These are phyloP conservation scores for Brachypterus glaber DNA, from an alignment of 2,888 invertebrate species.

Conservation along the genomic window DNA sequence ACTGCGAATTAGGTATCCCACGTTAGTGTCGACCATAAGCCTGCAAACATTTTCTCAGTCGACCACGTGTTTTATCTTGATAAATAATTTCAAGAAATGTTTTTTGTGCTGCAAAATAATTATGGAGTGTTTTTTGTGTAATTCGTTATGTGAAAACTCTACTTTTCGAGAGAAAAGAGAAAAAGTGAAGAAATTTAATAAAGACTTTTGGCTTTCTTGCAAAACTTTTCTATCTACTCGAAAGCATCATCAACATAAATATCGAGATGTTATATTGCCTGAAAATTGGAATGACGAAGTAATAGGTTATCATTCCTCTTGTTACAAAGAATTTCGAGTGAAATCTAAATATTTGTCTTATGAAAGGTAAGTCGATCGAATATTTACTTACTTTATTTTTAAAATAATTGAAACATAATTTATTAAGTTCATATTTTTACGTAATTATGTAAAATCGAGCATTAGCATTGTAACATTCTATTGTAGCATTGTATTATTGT, in stretches of 20 bases:
- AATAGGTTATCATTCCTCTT: slow-evolving; percentile 11
- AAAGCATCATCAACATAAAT: slow-evolving; percentile 14
- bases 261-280: slow-evolving; percentile 8
- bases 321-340: slow-evolving; percentile 9
- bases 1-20: not conserved
- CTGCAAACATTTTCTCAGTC: not conserved
- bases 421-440: slow-evolving; percentile 9
- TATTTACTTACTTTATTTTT: slow-evolving; percentile 2
- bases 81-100: not conserved
- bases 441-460: slow-evolving; percentile 9
- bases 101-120: slow-evolving; percentile 2
- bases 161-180: slow-evolving; percentile 7
- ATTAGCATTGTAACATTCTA: slow-evolving; percentile 4
- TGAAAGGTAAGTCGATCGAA: slow-evolving; percentile 6
- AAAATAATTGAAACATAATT: slow-evolving; percentile 10
- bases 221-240: slow-evolving; percentile 7
- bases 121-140: slow-evolving; percentile 6
- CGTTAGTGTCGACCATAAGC: slow-evolving; percentile 1
- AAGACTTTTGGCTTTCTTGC: slow-evolving; percentile 3
- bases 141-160: slow-evolving; percentile 4
- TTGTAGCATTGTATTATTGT: no score
- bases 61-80: not conserved
- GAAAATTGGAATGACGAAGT: slow-evolving; percentile 12
- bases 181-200: slow-evolving; percentile 6
- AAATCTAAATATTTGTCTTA: slow-evolving; percentile 7